Conservation (phyloP, 2,888 invertebrate species). For the Trachelus troglodyta region DNA sequence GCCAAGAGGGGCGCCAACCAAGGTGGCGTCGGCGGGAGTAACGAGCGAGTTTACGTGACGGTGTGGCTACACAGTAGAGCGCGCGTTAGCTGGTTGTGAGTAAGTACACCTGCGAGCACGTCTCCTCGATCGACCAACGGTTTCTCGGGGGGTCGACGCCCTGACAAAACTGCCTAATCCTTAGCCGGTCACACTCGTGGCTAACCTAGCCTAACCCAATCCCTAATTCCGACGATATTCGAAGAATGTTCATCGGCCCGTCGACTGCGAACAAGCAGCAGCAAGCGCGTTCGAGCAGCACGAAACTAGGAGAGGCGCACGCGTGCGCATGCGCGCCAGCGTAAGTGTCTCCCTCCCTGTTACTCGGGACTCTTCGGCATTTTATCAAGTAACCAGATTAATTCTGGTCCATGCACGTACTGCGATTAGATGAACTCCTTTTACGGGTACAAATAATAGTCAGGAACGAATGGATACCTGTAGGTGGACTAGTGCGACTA, state of each 20-base stretch:
- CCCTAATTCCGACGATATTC: background rate
- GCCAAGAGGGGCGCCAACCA: background rate
- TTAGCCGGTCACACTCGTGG: conserved; percentile 6
- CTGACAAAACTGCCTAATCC: conserved; percentile 39
- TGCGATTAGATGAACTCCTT: background rate
- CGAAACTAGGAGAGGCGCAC: too few species aligned
- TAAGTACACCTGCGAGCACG: conserved; percentile 31
- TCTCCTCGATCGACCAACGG: conserved; percentile 40
- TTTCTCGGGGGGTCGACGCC: conserved; percentile 47
- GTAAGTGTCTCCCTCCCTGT: too few species aligned
- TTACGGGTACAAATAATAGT: background rate
- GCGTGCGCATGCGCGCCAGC: background rate
- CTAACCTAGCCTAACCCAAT: background rate
- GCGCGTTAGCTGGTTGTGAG: background rate
- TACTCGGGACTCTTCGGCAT: background rate
- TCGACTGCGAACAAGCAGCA: background rate
- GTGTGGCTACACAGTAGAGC: too few species aligned
- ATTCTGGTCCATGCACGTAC: background rate
- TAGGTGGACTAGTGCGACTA: background rate
- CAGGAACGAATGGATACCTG: background rate
- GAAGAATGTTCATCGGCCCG: background rate
- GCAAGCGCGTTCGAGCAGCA: too few species aligned
- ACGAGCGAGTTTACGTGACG: background rate
- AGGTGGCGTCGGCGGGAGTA: background rate
- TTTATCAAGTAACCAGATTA: background rate